Evolutionary conservation across 2,888 invertebrate species (phyloP), one percentile per base, ranked within the genome.

Genomic region (Lasius platythorax): DNA sequence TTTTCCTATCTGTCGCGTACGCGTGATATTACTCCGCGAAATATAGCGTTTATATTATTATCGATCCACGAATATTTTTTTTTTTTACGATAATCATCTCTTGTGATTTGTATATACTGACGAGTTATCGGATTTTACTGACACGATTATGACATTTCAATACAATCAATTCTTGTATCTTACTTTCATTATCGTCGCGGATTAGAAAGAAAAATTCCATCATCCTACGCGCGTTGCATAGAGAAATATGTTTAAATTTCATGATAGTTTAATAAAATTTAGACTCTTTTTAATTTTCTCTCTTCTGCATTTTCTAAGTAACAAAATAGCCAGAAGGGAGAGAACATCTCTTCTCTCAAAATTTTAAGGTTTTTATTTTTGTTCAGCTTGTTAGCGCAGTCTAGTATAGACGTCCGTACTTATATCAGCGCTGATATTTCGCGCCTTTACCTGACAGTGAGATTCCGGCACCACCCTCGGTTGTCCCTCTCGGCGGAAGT

Each of bases 401-500:
- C 73, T 61, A 61, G 79, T 79, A 72, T 79, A 58, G 72, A 76
- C 63, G 79, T 82, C 46, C 43, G 58, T 61, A 58, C 28, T 43
- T 40, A 18, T 64, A 82, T 82, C 56, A 66, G 64, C 46, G 75
- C 46, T 82, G 82, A 78, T 82, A 58, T 78, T 82, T 78, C 78
- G 78, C 66, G 46, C 64, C 66, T 81, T 23, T 61, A 66, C 84
- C 82, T 75, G n/a, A 70, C 78, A 89, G 89, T 72, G 23, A 67
- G 43, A 58, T 64, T 82, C 78, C 37, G 50, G 67, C 70, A 76
- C 75, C 78, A 61, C 68, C 37, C 72, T 70, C 61, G 58, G 5
- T 68, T 70, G 84, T 83, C 79, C 79, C 85, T 68, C 46, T 67
- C 40, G 79, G 79, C 73, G 75, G 75, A 87, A 88, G 84, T 88